A percentile compares a stretch with the other conserved stretches of the same genome.
Conservation (phyloP, 2,113 vertebrate species). For the Brachionichthys hirsutus region DNA sequence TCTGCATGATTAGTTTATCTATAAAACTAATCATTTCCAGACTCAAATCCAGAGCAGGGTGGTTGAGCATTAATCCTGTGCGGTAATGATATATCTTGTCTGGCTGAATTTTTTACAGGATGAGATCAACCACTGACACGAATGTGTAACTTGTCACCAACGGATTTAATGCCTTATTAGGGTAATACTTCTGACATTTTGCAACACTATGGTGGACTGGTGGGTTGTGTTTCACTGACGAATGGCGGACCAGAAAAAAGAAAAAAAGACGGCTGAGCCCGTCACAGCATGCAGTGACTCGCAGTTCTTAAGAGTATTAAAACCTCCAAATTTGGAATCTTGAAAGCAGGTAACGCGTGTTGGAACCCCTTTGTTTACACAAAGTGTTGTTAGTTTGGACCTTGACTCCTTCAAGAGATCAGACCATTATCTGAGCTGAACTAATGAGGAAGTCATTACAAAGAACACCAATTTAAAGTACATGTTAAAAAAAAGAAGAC, state of each 20-base stretch:
- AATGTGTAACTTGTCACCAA: slow-evolving; percentile 43
- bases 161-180: slow-evolving; percentile 67
- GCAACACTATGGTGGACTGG: slow-evolving; percentile 33
- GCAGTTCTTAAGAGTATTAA: slow-evolving; percentile 50
- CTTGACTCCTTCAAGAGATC: slow-evolving; percentile 66
- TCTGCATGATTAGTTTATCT: no score
- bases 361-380: slow-evolving; percentile 59
- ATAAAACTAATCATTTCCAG: no score
- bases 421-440: slow-evolving; percentile 60
- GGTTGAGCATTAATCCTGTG: no score
- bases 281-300: background rate
- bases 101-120: slow-evolving; percentile 4
- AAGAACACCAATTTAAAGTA: slow-evolving; percentile 40
- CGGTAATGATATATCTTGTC: no score
- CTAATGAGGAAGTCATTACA: slow-evolving; percentile 43
- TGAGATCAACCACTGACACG: slow-evolving; percentile 6
- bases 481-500: slow-evolving; percentile 1
- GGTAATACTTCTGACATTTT: slow-evolving; percentile 37
- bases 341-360: slow-evolving; percentile 31
- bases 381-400: slow-evolving; percentile 68
- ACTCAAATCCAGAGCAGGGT: no score
- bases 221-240: slow-evolving; percentile 28
- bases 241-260: slow-evolving; percentile 16
- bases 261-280: background rate
- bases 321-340: slow-evolving; percentile 75